Evolutionary conservation across 2,888 invertebrate genomes (phyloP).

Genomic region (Cataglyphis livida): DNA sequence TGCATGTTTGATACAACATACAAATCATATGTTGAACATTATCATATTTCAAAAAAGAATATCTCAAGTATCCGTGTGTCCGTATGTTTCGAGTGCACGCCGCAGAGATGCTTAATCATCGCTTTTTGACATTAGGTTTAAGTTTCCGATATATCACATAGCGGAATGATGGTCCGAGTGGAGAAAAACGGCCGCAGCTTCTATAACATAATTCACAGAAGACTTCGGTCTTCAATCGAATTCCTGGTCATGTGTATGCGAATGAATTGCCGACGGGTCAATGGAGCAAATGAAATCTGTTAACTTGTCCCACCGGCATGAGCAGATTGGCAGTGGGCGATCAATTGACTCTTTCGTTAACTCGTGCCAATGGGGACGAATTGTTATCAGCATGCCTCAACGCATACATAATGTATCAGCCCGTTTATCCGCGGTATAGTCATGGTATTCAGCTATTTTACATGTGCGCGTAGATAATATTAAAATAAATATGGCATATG

Average conservation of each 20-base stretch:
- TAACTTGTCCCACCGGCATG: conserved; percentile 77
- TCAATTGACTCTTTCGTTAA: conserved; percentile 84
- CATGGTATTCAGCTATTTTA: conserved; percentile 51
- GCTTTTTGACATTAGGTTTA: conserved; percentile 24
- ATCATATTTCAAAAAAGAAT: conserved; percentile 11
- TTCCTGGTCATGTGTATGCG: conserved; percentile 72
- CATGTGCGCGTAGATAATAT: conserved; percentile 43
- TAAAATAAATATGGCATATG: neutral
- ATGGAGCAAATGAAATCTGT: conserved; percentile 84
- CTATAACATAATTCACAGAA: conserved; percentile 60
- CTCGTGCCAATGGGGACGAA: conserved; percentile 83
- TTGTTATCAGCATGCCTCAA: conserved; percentile 80
- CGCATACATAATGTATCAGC: conserved; percentile 82
- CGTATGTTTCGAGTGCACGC: neutral
- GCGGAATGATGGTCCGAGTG: conserved; percentile 28
- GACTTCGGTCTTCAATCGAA: conserved; percentile 75
- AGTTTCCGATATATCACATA: conserved; percentile 52
- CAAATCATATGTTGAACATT: neutral
- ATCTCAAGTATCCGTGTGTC: neutral
- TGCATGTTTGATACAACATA: neutral
- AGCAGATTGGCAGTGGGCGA: conserved; percentile 84
- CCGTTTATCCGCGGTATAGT: conserved; percentile 60
- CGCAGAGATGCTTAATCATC: conserved; percentile 3
- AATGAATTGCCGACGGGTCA: conserved; percentile 79
- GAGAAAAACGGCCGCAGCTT: conserved; percentile 52